Percentiles rank a stretch among this genome's conserved stretches.
These are phyloP conservation scores for Meloidogyne exigua DNA, from an alignment of 1,140 invertebrate genomes.

Conservation along the genomic window DNA sequence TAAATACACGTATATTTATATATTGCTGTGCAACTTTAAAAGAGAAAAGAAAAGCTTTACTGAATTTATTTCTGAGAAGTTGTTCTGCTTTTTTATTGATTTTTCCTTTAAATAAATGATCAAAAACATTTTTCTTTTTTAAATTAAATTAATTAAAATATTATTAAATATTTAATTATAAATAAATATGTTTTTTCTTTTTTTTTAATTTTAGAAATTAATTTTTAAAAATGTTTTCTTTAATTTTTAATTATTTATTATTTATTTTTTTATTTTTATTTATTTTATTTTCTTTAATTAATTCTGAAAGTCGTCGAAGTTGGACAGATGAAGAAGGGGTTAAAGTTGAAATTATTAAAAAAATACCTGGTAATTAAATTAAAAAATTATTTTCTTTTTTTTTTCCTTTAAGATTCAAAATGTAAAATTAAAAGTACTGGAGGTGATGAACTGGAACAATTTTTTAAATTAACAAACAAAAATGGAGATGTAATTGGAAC, in stretches of 20 bases:
- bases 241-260: not conserved
- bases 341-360: slow-evolving; percentile 63
- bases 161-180: no score
- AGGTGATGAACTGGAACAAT: slow-evolving; percentile 61
- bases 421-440: slow-evolving; percentile 54
- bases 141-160: no score
- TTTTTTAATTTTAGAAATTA: not conserved
- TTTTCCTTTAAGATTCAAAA: slow-evolving; percentile 37
- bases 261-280: not conserved
- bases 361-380: slow-evolving; percentile 52
- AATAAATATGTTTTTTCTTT: not conserved
- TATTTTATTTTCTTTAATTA: slow-evolving; percentile 1
- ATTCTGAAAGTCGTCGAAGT: slow-evolving; percentile 31
- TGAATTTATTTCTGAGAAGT: not conserved
- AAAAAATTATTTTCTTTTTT: not conserved
- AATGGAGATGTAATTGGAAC: slow-evolving; percentile 57
- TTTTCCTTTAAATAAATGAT: not conserved
- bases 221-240: not conserved
- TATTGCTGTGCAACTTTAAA: slow-evolving; percentile 1
- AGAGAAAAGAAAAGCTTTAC: not conserved
- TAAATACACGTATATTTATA: not conserved
- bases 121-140: no score
- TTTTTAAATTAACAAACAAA: slow-evolving; percentile 58
- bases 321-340: slow-evolving; percentile 63
- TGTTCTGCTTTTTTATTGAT: not conserved